Base-by-base conservation (phyloP, 2,888 invertebrate species). In the Mycogona germanica region DNA sequence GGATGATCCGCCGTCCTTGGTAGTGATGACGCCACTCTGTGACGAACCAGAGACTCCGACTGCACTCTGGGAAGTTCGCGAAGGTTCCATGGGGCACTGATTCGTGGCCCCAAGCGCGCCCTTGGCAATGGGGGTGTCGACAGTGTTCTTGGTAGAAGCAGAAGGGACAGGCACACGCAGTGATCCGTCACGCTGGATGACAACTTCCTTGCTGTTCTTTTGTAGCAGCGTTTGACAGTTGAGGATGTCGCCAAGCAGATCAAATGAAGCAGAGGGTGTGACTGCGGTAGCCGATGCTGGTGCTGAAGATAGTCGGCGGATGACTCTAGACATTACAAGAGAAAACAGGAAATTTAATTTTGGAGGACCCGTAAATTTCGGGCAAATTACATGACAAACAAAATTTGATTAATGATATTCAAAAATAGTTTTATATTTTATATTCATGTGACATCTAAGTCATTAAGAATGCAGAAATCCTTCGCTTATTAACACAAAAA, bases 191-290 rank as follows among this genome's bases (percentile, higher is more conserved):
- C 68, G 62, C 26, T 64, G 60, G 23, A 72, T 68, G 30, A 63
- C 65, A 44, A 71, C 62, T 54, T 68, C 61, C 54, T 65, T 60
- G 44, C 67, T 64, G 26, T 65, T 64, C 44, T 65, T 58, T 49
- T 64, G 63, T 12, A 72, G 62, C 35, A 65, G 60, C 29, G 61
- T 62, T 59, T 71, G 71, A 25, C 64, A 64, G 57, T 64, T 63
- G 58, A 72, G 61, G 46, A 72, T 70, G 30, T 64, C 64, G 19
- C 69, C 69, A 32, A 72, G 62, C 23, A 72, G 57, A 61, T 71
- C 70, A 57, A 66, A 59, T 38, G 48, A 29, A 9, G 38, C n/a
- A 50, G 50, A 29, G n/a, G 19, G 23, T 23, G 50, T 12, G 12
- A 35, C 12, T 12, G n/a, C 12, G n/a, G n/a, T 35, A 12, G 35